A percentile compares a stretch with the other conserved stretches of the same genome.
These are phyloP conservation scores for Hyperoplus lanceolatus DNA, from an alignment of 2,797 vertebrate species.

Conservation along the genomic window DNA sequence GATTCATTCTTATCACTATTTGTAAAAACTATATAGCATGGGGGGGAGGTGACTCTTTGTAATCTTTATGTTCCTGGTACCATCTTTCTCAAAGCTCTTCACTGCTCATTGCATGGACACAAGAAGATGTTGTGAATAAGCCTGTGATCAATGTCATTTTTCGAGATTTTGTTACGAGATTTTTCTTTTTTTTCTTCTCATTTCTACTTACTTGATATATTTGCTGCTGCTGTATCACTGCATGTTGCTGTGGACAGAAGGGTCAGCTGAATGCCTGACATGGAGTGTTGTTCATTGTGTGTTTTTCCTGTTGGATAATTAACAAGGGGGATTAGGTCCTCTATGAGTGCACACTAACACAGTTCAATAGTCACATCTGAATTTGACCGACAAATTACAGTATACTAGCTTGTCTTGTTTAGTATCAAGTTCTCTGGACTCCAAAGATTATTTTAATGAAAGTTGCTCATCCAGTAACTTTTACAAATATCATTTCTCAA, in stretches of 20 bases:
- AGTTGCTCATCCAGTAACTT: slow-evolving; percentile 1
- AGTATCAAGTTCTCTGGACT: background rate
- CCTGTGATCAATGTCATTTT: background rate
- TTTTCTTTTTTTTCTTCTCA: no score
- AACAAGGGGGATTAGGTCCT: background rate
- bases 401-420: background rate
- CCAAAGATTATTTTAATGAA: background rate
- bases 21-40: background rate
- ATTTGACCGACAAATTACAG: background rate
- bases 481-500: background rate
- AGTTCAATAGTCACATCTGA: background rate
- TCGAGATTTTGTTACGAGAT: no score
- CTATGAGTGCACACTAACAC: background rate
- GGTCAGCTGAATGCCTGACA: background rate
- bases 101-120: background rate
- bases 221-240: slow-evolving; percentile 1
- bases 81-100: background rate
- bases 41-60: background rate
- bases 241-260: background rate
- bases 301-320: slow-evolving; percentile 18
- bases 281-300: slow-evolving; percentile 1
- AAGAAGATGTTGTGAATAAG: background rate
- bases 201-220: background rate
- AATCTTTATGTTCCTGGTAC: background rate
- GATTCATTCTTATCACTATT: background rate